Percentiles rank a stretch among this genome's conserved stretches.
phyloP scores from a whole-genome alignment of 2,113 vertebrate genomes.

The Thunnus maccoyii region DNA sequence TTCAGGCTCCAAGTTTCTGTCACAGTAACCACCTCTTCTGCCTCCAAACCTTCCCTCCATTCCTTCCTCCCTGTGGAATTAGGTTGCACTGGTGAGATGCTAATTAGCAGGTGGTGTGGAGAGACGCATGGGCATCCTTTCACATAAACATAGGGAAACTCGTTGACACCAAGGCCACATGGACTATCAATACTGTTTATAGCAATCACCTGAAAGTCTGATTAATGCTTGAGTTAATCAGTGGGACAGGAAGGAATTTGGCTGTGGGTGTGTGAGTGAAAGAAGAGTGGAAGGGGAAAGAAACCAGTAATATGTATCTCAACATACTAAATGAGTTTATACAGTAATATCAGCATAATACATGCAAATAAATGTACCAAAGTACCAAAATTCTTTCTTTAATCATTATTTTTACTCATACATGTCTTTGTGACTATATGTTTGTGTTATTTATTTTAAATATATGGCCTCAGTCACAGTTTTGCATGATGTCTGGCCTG shows the following conservation, averaged over 20 bases:
- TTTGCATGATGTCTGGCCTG: neutral
- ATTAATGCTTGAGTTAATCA: conserved; percentile 81
- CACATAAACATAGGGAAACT: conserved; percentile 71
- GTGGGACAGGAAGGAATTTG: conserved; percentile 59
- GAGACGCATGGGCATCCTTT: conserved; percentile 57
- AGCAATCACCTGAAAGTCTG: conserved; percentile 74
- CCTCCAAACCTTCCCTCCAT: conserved; percentile 28
- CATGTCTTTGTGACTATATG: neutral
- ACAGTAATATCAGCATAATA: neutral
- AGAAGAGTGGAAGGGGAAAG: conserved; percentile 17
- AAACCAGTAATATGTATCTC: conserved; percentile 5
- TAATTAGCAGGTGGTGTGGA: conserved; percentile 71
- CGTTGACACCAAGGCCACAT: conserved; percentile 69
- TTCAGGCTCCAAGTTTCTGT: conserved; percentile 45
- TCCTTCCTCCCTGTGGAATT: conserved; percentile 34
- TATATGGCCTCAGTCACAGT: neutral
- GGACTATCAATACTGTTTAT: conserved; percentile 76
- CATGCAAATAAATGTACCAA: neutral
- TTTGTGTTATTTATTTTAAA: conserved; percentile 13
- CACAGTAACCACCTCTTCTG: conserved; percentile 39
- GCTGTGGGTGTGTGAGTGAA: conserved; percentile 46
- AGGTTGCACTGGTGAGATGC: conserved; percentile 46
- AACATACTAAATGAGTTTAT: conserved; percentile 16
- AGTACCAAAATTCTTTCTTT: neutral
- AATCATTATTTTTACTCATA: neutral